Evolutionary conservation across 1,140 invertebrate species (phyloP), one percentile per base, ranked within the genome.

Genomic region (Caenorhabditis latens): DNA sequence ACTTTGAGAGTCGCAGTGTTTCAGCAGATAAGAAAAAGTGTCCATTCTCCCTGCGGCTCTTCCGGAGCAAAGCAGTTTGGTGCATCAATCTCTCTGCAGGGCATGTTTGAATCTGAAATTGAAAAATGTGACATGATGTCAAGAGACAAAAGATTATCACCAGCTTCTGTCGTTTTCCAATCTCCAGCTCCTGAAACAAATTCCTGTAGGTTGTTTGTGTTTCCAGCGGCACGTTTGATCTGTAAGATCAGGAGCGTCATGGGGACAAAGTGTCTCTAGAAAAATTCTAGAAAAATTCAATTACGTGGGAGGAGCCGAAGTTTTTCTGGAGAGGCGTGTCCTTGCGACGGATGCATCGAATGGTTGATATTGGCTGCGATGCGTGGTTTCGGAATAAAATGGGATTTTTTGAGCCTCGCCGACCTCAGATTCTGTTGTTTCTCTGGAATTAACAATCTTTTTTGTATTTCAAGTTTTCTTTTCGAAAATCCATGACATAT

Each of bases 321-420:
- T 53, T 79, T 79, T 79, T 79, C 46, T 79, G 8, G 71, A 79
- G n/a, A 79, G 71, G 71, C 71, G 71, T 50, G 71, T 79, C 40
- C 71, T 50, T 11, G 46, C 46, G 46, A 79, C 71, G 21, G 71
- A 50, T 79, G 71, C 46, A 79, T 79, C 71, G 14, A 79, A 79
- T 50, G 71, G 71, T 13, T 79, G 71, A 79, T 79, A 79, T 79
- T 79, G 71, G 71, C 71, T 79, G 24, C 71, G 71, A n/a, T 79
- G 71, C 4, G 71, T 79, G 46, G 71, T 79, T 50, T 79, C 71
- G 8, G 71, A 79, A 79, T 79, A 79, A 79, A 79, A 79, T 1
- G 71, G 71, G 71, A 79, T 50, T 79, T 79, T 79, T n/a, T n/a
- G 46, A 79, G 71, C 46, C 11, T 79, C 71, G 13, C 46, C 71